Percentiles rank a stretch among this genome's conserved stretches.
Conservation (phyloP, 2,888 invertebrate genomes). For the Temnothorax ravouxi region DNA sequence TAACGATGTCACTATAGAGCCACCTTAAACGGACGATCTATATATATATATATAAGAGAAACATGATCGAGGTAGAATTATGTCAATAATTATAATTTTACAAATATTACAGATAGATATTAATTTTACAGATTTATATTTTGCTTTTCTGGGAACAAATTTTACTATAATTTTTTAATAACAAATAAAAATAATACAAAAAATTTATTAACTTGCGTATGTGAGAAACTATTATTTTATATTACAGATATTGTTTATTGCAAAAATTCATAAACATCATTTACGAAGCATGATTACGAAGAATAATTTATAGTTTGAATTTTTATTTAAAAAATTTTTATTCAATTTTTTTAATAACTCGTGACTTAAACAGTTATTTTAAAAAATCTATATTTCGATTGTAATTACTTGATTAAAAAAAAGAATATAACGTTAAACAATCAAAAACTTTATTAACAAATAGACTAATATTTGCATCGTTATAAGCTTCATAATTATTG, state of each 20-base stretch:
- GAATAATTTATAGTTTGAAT: background rate
- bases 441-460: background rate
- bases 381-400: background rate
- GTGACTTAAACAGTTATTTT: background rate
- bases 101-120: constrained; percentile 17
- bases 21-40: too few species aligned
- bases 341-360: background rate
- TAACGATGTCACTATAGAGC: too few species aligned
- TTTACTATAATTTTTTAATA: background rate
- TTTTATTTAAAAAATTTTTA: background rate
- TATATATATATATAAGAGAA: too few species aligned
- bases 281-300: background rate
- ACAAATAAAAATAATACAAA: background rate
- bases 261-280: background rate
- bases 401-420: background rate
- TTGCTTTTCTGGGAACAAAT: background rate
- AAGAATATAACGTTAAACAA: background rate
- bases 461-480: background rate
- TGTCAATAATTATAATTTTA: background rate
- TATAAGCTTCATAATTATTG: background rate
- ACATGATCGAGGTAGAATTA: background rate
- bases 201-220: background rate
- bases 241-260: background rate
- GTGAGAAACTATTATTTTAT: background rate
- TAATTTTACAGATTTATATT: constrained; percentile 10